Evolutionary conservation across 2,888 invertebrate genomes (phyloP).

Genomic region (Cynaeus angustus): DNA sequence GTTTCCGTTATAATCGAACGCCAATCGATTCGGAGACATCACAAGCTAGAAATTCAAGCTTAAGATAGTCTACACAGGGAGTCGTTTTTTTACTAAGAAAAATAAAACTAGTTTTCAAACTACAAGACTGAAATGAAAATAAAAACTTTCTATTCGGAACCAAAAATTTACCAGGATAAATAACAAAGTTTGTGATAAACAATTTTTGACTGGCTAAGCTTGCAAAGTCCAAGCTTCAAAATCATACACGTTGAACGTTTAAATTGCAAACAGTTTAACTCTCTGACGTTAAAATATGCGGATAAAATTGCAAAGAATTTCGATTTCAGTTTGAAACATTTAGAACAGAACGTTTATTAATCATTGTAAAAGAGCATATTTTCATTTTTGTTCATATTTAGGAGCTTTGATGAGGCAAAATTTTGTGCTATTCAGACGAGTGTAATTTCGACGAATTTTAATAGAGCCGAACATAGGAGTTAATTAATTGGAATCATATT

Average conservation of each 20-base stretch:
- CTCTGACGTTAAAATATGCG: constrained; percentile 11
- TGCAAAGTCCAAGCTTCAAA: not conserved
- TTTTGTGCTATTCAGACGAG: not conserved
- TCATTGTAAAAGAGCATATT: constrained; percentile 22
- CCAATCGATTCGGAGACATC: too few species aligned
- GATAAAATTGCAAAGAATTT: constrained; percentile 25
- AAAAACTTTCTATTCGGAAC: too few species aligned
- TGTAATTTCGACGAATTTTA: constrained; percentile 1
- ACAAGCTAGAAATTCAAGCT: too few species aligned
- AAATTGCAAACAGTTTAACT: constrained; percentile 3
- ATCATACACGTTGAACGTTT: constrained; percentile 8
- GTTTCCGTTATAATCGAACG: too few species aligned
- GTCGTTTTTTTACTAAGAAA: too few species aligned
- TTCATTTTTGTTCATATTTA: constrained; percentile 13
- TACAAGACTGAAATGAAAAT: too few species aligned
- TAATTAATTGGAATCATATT: constrained; percentile 33
- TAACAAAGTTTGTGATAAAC: too few species aligned
- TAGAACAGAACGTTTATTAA: constrained; percentile 29
- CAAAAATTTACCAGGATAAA: too few species aligned
- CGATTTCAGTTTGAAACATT: constrained; percentile 25
- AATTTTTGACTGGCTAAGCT: not conserved
- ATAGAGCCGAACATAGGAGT: not conserved
- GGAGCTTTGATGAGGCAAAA: constrained; percentile 7
- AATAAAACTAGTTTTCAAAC: too few species aligned
- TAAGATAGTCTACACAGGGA: too few species aligned